These are phyloP conservation scores for Tribolium freemani DNA, from an alignment of 2,888 invertebrate species.

Conservation along the genomic window DNA sequence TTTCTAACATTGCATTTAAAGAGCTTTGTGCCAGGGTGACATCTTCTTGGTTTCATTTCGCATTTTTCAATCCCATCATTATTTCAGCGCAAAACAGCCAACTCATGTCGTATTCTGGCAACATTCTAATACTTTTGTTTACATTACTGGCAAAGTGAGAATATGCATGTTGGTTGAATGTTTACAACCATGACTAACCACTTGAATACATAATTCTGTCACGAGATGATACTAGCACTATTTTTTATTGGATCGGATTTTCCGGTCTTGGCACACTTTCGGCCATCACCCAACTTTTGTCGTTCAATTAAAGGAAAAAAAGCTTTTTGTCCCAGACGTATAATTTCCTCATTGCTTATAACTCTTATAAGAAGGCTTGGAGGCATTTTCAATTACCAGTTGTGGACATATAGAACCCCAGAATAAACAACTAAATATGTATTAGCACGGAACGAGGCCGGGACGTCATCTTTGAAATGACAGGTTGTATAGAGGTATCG, in stretches of 20 bases:
- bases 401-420: slow-evolving; percentile 35
- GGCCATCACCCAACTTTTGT: not conserved
- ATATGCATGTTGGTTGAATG: slow-evolving; percentile 23
- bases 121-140: slow-evolving; percentile 23
- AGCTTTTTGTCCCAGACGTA: not conserved
- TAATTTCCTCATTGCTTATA: slow-evolving; percentile 24
- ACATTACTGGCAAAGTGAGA: slow-evolving; percentile 20
- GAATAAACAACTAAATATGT: slow-evolving; percentile 38
- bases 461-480: slow-evolving; percentile 23
- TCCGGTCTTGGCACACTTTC: not conserved
- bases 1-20: slow-evolving; percentile 26
- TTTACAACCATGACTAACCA: slow-evolving; percentile 29
- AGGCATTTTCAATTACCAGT: slow-evolving; percentile 41
- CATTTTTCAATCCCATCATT: not conserved
- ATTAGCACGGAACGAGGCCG: slow-evolving; percentile 25
- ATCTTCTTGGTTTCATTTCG: slow-evolving; percentile 13
- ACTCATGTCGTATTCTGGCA: not conserved
- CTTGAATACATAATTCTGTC: slow-evolving; percentile 22
- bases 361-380: slow-evolving; percentile 18
- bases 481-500: not conserved
- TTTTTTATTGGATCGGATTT: slow-evolving; percentile 2
- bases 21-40: slow-evolving; percentile 24
- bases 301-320: not conserved
- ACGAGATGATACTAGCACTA: slow-evolving; percentile 16
- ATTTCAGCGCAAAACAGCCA: not conserved